These are phyloP conservation scores for chimpanzee (Pan troglodytes) DNA, from an alignment of 2,113 vertebrate genomes.

Conservation along the genomic window NHGRI_mPanTro3-v2.1_pri NC_072409.2:11323501-11324000, in stretches of 20 bases:
- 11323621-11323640: neutral
- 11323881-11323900: neutral
- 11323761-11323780: neutral
- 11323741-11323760: neutral
- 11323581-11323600: neutral
- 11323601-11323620: neutral
- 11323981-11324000: neutral
- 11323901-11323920: neutral
- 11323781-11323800: neutral
- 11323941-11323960: neutral
- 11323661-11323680: neutral
- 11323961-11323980: neutral
- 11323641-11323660: neutral
- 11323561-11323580: neutral
- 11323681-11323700: neutral
- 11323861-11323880: neutral
- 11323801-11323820: neutral
- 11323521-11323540: rapidly evolving
- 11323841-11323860: neutral
- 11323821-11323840: neutral
- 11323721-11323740: neutral
- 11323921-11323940: neutral
- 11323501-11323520: no score
- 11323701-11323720: neutral
- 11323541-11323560: neutral